Evolutionary conservation across 2,888 invertebrate genomes (phyloP), one percentile per base, ranked within the genome.

Genomic region (Axea sp.): DNA sequence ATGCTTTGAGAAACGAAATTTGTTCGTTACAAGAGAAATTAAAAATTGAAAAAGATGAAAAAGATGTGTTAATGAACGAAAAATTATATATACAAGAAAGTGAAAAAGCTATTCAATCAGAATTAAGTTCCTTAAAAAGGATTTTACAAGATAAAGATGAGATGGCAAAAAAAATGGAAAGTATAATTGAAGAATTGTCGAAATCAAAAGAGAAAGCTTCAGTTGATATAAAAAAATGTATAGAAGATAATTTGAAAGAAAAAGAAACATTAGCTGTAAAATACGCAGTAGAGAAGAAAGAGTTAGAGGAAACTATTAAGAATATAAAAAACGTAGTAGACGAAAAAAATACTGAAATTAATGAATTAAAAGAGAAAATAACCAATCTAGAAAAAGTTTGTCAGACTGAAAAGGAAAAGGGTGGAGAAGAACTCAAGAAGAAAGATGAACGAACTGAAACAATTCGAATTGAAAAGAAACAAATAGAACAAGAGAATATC

Each of bases 51-150:
- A 89, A 89, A 77, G 89, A 89, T n/a, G 89, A 90, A 73, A 84
- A 90, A 26, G 88, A 88, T 78, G 88, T 89, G 71, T 88, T 90
- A 82, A 78, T 89, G 12, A 89, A 90, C 81, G 88, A 89, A 81
- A 89, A 90, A 47, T 87, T 87, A 72, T 88, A 88, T 80, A 88
- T 90, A 55, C 89, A 90, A 83, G 89, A 89, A 76, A 89, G 88
- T 0, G 81, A 90, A 47, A 76, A 80, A 33, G 67, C 43, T 22
- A 67, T 83, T 9, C 78, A 83, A 60, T 73, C 77, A 7, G 77
- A 84, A 68, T 64, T 85, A 9, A 60, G 39, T 11, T 64, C 33
- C 15, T 28, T 79, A 3, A 77, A 77, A 30, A 64, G 62, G 0
- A 77, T 82, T 31, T 71, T 83, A 19, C 28, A 73, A 3, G 67